Evolutionary conservation across 2,888 invertebrate genomes (phyloP).

Genomic region (Clostera curtula): DNA sequence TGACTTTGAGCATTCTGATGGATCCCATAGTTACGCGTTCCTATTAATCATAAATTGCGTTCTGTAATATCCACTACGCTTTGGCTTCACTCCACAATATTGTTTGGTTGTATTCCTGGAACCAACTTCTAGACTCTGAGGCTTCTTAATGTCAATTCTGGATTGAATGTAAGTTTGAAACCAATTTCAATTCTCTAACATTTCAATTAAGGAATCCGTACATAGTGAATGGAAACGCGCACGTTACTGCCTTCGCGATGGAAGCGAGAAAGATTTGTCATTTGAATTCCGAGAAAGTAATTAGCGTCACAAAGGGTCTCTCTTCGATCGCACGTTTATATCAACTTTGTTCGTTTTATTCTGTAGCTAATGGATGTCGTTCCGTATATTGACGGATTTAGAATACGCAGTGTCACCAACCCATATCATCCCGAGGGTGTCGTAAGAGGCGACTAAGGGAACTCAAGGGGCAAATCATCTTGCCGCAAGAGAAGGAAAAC

Average conservation of each 20-base stretch:
- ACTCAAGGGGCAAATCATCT: too few species aligned
- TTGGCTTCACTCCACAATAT: too few species aligned
- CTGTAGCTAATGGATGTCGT: not conserved
- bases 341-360: constrained; percentile 3
- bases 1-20: too few species aligned
- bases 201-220: constrained; percentile 18
- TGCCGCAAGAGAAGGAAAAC: too few species aligned
- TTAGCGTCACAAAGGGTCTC: constrained; percentile 16
- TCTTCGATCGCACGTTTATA: constrained; percentile 5
- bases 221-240: constrained; percentile 12
- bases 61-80: too few species aligned
- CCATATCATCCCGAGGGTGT: too few species aligned
- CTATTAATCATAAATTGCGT: too few species aligned
- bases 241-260: constrained; percentile 14
- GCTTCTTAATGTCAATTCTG: constrained; percentile 12
- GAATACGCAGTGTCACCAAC: too few species aligned
- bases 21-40: too few species aligned
- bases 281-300: constrained; percentile 22
- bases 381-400: too few species aligned
- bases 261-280: constrained; percentile 11
- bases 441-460: too few species aligned
- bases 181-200: constrained; percentile 28
- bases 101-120: too few species aligned
- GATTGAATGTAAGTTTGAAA: constrained; percentile 27
- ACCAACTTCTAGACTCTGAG: constrained; percentile 13